Evolutionary conservation across 2,113 vertebrate species (phyloP).

Genomic region (Cairina moschata): DNA sequence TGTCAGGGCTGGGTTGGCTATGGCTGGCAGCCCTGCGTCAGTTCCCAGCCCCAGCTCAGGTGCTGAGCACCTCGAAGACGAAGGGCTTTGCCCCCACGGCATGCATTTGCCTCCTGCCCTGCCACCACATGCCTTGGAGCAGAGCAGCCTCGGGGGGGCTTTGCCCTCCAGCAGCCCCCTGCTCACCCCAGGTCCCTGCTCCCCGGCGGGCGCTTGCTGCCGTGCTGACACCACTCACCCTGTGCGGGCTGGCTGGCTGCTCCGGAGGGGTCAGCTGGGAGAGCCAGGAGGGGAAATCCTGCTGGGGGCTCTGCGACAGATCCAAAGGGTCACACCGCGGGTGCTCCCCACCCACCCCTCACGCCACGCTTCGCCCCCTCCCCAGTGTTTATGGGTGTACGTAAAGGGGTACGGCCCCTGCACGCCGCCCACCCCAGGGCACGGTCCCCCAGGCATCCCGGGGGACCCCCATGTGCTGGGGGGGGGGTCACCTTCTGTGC

Average conservation of each 20-base stretch:
- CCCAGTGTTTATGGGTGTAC: too few species aligned
- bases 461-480: too few species aligned
- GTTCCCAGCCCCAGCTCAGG: background rate
- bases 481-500: conserved; percentile 74
- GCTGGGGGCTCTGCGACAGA: conserved; percentile 82
- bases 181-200: too few species aligned
- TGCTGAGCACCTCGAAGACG: background rate
- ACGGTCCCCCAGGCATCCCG: background rate
- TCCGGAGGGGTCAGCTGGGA: conserved; percentile 84
- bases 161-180: background rate
- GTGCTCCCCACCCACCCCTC: background rate
- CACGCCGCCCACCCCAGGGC: too few species aligned
- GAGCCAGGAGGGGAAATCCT: conserved; percentile 88
- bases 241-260: conserved; percentile 76
- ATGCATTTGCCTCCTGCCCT: too few species aligned
- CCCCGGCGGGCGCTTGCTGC: fast-evolving
- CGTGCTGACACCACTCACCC: conserved; percentile 71
- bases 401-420: too few species aligned
- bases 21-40: too few species aligned
- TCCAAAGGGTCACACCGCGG: background rate
- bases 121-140: background rate
- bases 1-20: too few species aligned
- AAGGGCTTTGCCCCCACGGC: too few species aligned
- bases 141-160: background rate
- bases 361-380: too few species aligned